These are phyloP conservation scores for Macquaria ambigua DNA, from an alignment of 2,113 vertebrate species.

Conservation along the genomic window DNA sequence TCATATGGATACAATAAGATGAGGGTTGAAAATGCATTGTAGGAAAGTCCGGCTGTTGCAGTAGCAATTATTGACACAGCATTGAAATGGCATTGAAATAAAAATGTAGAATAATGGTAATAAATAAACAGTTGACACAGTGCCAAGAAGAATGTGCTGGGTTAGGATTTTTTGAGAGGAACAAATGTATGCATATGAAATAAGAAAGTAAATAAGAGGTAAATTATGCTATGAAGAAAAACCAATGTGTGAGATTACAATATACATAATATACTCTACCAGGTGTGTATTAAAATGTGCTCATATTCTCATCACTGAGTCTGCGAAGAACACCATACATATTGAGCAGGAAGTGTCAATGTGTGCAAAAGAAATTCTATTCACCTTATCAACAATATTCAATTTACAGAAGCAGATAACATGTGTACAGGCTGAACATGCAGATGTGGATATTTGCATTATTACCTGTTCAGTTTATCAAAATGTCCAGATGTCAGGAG, in stretches of 20 bases:
- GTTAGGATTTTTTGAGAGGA: not conserved
- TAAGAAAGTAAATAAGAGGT: not conserved
- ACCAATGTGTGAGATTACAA: not conserved
- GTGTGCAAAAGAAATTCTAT: slow-evolving; percentile 35
- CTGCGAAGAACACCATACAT: slow-evolving; percentile 1
- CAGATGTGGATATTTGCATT: slow-evolving; percentile 40
- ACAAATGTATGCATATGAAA: not conserved
- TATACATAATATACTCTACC: not conserved
- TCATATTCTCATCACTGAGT: slow-evolving; percentile 9
- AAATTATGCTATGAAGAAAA: not conserved
- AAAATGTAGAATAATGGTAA: not conserved
- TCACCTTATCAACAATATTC: slow-evolving; percentile 59
- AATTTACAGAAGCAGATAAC: slow-evolving; percentile 41
- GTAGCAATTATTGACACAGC: not conserved
- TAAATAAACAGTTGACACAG: not conserved
- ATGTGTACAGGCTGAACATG: slow-evolving; percentile 3
- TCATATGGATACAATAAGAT: not conserved
- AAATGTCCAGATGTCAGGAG: slow-evolving; percentile 4
- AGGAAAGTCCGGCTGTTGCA: not conserved
- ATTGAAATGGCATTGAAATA: not conserved
- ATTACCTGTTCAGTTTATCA: slow-evolving; percentile 53
- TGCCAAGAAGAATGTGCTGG: not conserved
- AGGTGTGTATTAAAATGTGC: not conserved
- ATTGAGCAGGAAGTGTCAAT: slow-evolving; percentile 5
- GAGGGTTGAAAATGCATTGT: fast-evolving